Base-by-base conservation (phyloP, 1,140 invertebrate genomes). In the Agrilus planipennis region DNA sequence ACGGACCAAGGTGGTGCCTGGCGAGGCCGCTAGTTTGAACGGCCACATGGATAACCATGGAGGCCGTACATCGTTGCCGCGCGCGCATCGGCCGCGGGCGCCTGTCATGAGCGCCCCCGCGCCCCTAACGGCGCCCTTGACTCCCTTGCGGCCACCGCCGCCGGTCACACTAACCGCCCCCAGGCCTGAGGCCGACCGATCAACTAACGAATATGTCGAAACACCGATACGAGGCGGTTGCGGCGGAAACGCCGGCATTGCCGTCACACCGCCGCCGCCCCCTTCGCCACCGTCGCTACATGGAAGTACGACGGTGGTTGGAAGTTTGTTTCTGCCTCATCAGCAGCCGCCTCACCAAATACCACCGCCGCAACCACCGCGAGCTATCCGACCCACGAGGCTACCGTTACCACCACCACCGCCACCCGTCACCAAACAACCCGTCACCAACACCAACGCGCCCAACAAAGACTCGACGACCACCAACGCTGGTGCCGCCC, bases 161-260 rank as follows among this genome's bases (percentile, higher is more conserved):
- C 50, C 49, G 40, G 77, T 77, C 47, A 79, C 79, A 46, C 71
- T 86, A 55, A 68, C 75, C 49, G 72, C 76, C 55, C 84, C 84
- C 31, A 69, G 83, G 51, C 83, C 84, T 25, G 79, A 84, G 57
- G 73, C 69, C 55, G 81, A 85, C 60, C 69, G 84, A 47, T 70
- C 75, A 52, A 74, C 73, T 58, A 89, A 89, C 70, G 81, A 85
- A 56, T 89, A 89, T 68, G 83, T 88, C 58, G 85, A 89, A 56
- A 82, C 83, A 42, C 84, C 85, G 48, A 71, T 82, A 46, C 57
- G 68, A n/a, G n/a, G n/a, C n/a, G 51, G 51, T 63, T 54, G 44
- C 49, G 45, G 23, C 53, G 57, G 42, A 58, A 58, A 39, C 58
- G 17, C n/a, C n/a, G n/a, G n/a, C n/a, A n/a, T n/a, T 34, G 53